Evolutionary conservation across 2,888 invertebrate species (phyloP).

Genomic region (Caenorhabditis angaria): DNA sequence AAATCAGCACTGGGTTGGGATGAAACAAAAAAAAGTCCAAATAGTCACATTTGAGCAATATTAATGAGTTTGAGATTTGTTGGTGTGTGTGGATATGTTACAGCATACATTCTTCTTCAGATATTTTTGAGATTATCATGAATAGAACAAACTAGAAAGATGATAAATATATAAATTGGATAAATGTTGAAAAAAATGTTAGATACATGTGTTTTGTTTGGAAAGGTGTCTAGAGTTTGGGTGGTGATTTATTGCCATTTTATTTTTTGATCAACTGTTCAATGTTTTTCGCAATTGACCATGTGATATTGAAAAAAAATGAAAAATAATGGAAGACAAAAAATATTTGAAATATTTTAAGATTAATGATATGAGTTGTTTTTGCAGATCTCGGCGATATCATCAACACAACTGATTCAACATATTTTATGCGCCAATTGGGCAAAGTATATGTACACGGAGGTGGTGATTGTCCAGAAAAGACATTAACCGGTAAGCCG

Average conservation of each 20-base stretch:
- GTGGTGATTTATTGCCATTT: conserved; percentile 1
- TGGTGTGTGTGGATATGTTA: no score
- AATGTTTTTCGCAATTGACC: background rate
- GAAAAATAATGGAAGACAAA: no score
- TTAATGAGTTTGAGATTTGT: background rate
- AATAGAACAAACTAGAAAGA: no score
- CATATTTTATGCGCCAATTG: conserved; percentile 68
- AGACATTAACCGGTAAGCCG: conserved; percentile 78
- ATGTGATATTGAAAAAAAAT: conserved; percentile 1
- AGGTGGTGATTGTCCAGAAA: conserved; percentile 83
- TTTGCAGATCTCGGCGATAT: conserved; percentile 61
- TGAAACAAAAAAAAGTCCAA: background rate
- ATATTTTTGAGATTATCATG: background rate
- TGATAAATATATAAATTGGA: no score
- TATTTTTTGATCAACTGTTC: conserved; percentile 2
- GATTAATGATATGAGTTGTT: background rate
- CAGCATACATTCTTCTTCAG: background rate
- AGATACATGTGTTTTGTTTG: background rate
- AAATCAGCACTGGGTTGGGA: no score
- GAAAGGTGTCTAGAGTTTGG: background rate
- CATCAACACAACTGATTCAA: conserved; percentile 68
- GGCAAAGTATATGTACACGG: conserved; percentile 76
- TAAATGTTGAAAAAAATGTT: background rate
- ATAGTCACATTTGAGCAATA: conserved; percentile 4
- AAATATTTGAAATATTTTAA: no score